Base-by-base conservation (phyloP, 2,113 vertebrate species). In the Sander vitreus region DNA sequence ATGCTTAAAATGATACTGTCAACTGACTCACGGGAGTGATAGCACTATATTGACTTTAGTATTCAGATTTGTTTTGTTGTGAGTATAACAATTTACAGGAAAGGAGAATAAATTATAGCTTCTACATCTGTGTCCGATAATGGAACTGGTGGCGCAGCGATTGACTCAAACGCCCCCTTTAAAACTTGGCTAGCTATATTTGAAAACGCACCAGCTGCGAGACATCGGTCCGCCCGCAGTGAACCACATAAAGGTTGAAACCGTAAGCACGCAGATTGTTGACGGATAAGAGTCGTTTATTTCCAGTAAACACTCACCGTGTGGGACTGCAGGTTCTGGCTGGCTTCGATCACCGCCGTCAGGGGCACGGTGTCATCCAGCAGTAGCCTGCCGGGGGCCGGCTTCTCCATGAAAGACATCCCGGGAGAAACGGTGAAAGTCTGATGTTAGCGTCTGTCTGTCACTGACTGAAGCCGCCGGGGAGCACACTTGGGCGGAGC, bases 361-460 rank as follows among this genome's bases (percentile, higher is more conserved):
- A 99, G 95, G 18, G 96, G 95, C 11, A 96, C 95, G 43, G 97
- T 97, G 93, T 99, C 97, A 91, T 98, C 97, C 95, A 97, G 93
- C 83, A 96, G 95, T 83, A 96, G 93, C 93, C 96, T 95, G 73
- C 96, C 93, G 27, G 95, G 93, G 70, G 92, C 80, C 82, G 93
- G 96, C 90, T 96, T 97, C 93, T 98, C 97, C 96, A 95, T 93
- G 93, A 96, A 96, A 85, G 97, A 96, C 97, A 98, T 98, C 78
- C 86, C 86, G 81, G 89, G 86, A 39, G 23, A 25, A 0, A 50
- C 33, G 53, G 43, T 1, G 50, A 19, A 25, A 16, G 45, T 62
- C 55, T 3, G 60, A 23, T 0, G 1, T 1, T 30, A 39, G n/a
- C 2, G 73, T 62, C 75, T 16, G 88, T 63, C 23, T 71, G 73